A percentile compares a stretch with the other conserved stretches of the same genome.
Conservation (phyloP, 1,140 invertebrate species). For the Bombus sibiricus region DNA sequence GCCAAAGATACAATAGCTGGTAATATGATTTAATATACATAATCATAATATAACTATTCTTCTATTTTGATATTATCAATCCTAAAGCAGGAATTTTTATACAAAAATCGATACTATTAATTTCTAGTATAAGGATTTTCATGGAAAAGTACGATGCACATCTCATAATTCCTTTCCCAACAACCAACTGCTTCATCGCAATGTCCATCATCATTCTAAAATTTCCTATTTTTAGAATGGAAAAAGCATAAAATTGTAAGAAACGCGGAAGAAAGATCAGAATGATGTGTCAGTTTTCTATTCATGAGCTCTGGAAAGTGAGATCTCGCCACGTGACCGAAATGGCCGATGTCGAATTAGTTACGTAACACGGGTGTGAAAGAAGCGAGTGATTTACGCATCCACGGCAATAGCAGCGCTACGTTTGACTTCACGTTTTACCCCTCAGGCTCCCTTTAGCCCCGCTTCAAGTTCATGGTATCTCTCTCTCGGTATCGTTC, state of each 20-base stretch:
- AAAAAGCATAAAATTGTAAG: not conserved
- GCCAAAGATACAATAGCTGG: too few relatives aligned
- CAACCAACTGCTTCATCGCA: too few relatives aligned
- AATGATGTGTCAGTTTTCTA: not conserved
- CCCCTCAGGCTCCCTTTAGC: conserved; percentile 25
- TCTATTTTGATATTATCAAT: too few relatives aligned
- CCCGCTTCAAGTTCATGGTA: not conserved
- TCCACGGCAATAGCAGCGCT: conserved; percentile 70
- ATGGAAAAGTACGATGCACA: too few relatives aligned
- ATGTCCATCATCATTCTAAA: not conserved
- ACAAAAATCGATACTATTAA: too few relatives aligned
- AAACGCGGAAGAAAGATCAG: not conserved
- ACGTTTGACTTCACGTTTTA: conserved; percentile 56
- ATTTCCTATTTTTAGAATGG: too few relatives aligned
- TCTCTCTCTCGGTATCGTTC: conserved; percentile 38
- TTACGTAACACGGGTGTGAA: conserved; percentile 60
- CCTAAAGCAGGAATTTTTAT: too few relatives aligned
- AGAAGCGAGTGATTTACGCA: conserved; percentile 73
- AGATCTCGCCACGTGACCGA: conserved; percentile 17
- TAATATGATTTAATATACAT: too few relatives aligned
- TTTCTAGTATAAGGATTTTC: too few relatives aligned
- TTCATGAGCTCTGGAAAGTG: not conserved
- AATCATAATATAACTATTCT: too few relatives aligned
- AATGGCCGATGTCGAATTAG: conserved; percentile 52
- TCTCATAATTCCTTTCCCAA: too few relatives aligned